phyloP scores from a whole-genome alignment of 2,888 invertebrate genomes.

The Matsumyia berberina region DNA sequence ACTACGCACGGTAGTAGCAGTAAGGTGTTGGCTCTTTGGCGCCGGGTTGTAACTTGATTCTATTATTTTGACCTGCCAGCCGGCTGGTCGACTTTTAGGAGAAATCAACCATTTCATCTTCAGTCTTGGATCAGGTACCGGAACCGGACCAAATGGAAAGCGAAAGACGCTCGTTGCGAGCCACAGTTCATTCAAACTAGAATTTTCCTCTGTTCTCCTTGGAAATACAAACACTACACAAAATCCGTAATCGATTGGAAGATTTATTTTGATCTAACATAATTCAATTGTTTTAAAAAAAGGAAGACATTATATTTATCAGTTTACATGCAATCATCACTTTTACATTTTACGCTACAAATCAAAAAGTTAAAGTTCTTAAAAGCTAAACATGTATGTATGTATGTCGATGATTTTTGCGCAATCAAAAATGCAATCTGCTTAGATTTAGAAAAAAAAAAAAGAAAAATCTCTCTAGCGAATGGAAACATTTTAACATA shows the following conservation, averaged over 20 bases:
- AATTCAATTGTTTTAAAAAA: conserved; percentile 12
- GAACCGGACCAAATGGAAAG: too few relatives aligned
- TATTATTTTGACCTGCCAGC: too few relatives aligned
- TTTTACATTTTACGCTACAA: conserved; percentile 11
- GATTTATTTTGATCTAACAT: conserved; percentile 39
- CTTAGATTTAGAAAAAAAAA: conserved; percentile 26
- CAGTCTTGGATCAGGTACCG: too few relatives aligned
- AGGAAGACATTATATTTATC: conserved; percentile 51
- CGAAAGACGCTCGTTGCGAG: too few relatives aligned
- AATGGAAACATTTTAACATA: conserved; percentile 71
- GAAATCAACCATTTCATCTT: too few relatives aligned
- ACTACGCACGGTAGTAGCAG: too few relatives aligned
- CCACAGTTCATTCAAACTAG: too few relatives aligned
- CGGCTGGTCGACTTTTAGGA: too few relatives aligned
- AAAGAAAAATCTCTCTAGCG: neutral
- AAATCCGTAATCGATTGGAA: conserved; percentile 16
- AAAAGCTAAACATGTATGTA: too few relatives aligned
- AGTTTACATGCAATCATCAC: neutral
- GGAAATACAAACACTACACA: neutral
- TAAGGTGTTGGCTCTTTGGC: too few relatives aligned
- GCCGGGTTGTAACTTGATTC: too few relatives aligned
- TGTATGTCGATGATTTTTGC: conserved; percentile 5
- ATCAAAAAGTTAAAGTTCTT: conserved; percentile 11
- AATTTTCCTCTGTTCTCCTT: too few relatives aligned
- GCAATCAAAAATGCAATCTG: conserved; percentile 31